Base-by-base conservation (phyloP, 2,113 vertebrate genomes). In the Archocentrus centrarchus region DNA sequence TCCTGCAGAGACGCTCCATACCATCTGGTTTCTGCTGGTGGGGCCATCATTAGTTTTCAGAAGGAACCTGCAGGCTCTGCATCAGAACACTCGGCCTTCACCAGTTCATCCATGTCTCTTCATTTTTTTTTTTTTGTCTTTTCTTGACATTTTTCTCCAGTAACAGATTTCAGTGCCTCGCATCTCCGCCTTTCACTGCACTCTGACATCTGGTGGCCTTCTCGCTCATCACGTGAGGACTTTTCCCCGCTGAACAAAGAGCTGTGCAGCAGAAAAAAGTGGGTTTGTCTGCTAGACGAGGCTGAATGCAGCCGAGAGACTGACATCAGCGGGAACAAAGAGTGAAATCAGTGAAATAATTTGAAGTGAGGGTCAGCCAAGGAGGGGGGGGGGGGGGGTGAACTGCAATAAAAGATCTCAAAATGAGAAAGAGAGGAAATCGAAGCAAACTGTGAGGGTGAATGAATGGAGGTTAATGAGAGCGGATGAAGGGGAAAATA, bases 401-500 rank as follows among this genome's bases (percentile, higher is more conserved):
- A 76, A 66, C 1, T 8, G 20, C 22, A 66, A 63, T 41, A 73
- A 55, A 66, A 35, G n/a, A 57, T 15, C 11, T 75, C 14, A 17
- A 53, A 58, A 76, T 60, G 32, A 77, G 24, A 59, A 70, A 11
- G 17, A 50, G 22, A 50, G 22, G 14, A 58, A 58, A 59, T 13
- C 7, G 55, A 66, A 58, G 10, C 10, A 55, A 44, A 75, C 5
- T 37, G 55, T 3, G 20, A 35, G 20, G 35, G 44, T 15, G 55
- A 62, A 50, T 59, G 32, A 84, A 75, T 47, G 78, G 37, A 62
- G 37, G 61, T 59, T 50, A 39, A 86, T 55, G 50, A 61, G 55
- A 20, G 39, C 18, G 22, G 55, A 53, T 5, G 22, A 50, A 4
- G 44, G 27, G 37, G 32, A 57, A 17, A 55, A 77, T 50, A 7